Conservation (phyloP, 1,140 invertebrate genomes). For the Zaprionus africanus region DNA sequence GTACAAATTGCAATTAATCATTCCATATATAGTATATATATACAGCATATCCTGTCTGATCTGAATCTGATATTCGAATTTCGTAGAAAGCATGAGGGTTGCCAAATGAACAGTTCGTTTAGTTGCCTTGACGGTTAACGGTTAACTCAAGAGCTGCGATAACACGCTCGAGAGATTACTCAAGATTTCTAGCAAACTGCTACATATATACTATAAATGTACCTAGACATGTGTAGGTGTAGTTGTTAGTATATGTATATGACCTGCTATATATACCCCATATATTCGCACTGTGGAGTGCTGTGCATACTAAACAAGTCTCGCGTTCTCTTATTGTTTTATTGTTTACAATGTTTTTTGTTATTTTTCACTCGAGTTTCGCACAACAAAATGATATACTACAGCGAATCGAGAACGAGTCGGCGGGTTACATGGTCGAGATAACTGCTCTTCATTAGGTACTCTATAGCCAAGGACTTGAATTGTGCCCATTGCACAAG, state of each 20-base stretch:
- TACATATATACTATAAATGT: not conserved
- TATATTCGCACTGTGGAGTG: not conserved
- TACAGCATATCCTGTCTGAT: too few relatives aligned
- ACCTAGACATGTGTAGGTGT: not conserved
- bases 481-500: conserved; percentile 13
- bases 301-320: conserved; percentile 1
- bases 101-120: not conserved
- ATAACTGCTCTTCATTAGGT: not conserved
- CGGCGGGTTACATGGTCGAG: not conserved
- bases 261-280: not conserved
- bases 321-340: conserved; percentile 19
- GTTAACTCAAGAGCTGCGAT: conserved; percentile 8
- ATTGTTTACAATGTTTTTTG: conserved; percentile 14
- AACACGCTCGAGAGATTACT: not conserved
- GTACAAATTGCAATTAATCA: not conserved
- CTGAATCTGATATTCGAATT: too few relatives aligned
- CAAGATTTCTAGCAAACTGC: not conserved
- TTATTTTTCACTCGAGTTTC: conserved; percentile 20
- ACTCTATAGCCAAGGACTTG: conserved; percentile 3
- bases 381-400: conserved; percentile 26
- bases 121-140: not conserved
- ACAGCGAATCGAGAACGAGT: conserved; percentile 23
- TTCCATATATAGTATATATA: not conserved
- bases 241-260: not conserved
- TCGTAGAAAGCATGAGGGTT: too few relatives aligned